phyloP scores from a whole-genome alignment of 2,113 vertebrate genomes.

The Cryptotis parvus region DNA sequence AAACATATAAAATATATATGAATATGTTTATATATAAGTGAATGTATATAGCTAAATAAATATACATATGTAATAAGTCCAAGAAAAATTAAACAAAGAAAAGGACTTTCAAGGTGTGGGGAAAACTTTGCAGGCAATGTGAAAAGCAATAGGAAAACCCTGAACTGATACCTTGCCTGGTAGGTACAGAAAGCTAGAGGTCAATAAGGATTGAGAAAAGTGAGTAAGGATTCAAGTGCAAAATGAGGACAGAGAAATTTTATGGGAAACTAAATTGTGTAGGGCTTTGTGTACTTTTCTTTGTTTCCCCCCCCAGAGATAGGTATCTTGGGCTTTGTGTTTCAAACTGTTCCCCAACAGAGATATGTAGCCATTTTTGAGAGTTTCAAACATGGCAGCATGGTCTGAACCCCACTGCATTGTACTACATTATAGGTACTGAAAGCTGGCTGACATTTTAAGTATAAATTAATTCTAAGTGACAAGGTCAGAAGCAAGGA shows the following conservation, averaged over 20 bases:
- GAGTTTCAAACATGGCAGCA: background rate
- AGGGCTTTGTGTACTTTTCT: background rate
- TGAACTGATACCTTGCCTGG: background rate
- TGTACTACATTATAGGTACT: background rate
- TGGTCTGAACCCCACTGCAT: background rate
- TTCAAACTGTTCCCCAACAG: background rate
- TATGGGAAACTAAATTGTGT: background rate
- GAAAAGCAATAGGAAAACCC: background rate
- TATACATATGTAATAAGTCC: background rate
- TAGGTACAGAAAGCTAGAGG: background rate
- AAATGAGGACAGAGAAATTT: background rate
- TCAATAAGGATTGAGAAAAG: background rate
- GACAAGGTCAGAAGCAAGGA: slow-evolving; percentile 11
- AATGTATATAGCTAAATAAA: slow-evolving; percentile 4
- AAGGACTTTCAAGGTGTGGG: background rate
- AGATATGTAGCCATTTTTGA: background rate
- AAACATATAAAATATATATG: background rate
- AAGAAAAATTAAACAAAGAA: slow-evolving; percentile 36
- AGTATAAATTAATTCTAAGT: background rate
- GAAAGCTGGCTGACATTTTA: slow-evolving; percentile 9
- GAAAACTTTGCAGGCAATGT: background rate
- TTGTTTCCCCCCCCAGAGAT: no score
- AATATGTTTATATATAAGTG: background rate
- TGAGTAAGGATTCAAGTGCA: background rate
- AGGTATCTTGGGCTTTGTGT: slow-evolving; percentile 11